phyloP scores from a whole-genome alignment of 2,113 vertebrate genomes.

The Garra rufa region DNA sequence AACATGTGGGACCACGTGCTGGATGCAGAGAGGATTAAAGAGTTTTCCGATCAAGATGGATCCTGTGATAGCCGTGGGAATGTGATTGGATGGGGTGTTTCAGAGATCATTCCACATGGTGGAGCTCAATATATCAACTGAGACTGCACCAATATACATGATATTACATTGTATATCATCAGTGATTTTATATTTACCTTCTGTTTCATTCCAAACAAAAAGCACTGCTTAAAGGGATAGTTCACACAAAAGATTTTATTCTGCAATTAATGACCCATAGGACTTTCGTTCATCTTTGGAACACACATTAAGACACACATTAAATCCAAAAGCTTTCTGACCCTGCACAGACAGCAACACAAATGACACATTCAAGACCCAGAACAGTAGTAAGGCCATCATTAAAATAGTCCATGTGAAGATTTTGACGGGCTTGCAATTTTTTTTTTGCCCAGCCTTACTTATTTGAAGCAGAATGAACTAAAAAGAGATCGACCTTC shows the following conservation, averaged over 20 bases:
- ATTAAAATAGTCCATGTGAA: too few species aligned
- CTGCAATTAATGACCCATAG: too few species aligned
- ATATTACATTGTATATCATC: background rate
- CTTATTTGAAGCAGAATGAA: too few species aligned
- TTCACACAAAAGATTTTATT: background rate
- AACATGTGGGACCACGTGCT: conserved; percentile 90
- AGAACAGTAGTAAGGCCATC: too few species aligned
- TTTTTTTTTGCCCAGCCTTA: too few species aligned
- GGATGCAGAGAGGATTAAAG: conserved; percentile 74
- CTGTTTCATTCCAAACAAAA: background rate
- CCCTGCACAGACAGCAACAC: too few species aligned
- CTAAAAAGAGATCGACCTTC: too few species aligned
- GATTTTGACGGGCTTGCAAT: too few species aligned
- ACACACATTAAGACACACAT: too few species aligned
- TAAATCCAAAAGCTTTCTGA: too few species aligned
- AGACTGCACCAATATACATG: background rate
- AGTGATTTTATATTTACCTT: background rate
- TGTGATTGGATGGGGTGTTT: conserved; percentile 89
- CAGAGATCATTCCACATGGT: conserved; percentile 87
- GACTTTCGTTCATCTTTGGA: too few species aligned
- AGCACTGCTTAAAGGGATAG: background rate
- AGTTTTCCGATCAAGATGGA: conserved; percentile 61
- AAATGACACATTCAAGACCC: too few species aligned
- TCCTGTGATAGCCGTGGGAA: conserved; percentile 82
- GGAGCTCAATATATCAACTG: conserved; percentile 88